Percentiles rank a stretch among this genome's conserved stretches.
Conservation (phyloP, 30 jellyfish, hydroid and myxozoan species). For the Aurelia sp. region DNA sequence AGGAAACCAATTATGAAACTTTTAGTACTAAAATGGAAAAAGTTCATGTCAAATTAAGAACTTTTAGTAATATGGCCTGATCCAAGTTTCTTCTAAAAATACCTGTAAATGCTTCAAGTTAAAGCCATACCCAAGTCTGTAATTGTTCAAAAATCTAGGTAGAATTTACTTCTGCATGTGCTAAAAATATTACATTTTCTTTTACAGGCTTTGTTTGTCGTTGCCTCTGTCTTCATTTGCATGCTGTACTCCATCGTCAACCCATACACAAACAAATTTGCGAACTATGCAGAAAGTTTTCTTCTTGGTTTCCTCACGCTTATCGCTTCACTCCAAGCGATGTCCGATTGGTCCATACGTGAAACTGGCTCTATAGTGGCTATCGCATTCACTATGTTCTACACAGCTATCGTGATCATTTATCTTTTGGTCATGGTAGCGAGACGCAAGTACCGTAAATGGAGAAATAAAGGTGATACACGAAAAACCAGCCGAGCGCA, state of each 20-base stretch:
- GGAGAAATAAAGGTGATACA: neutral
- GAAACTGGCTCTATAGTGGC: constrained; percentile 24
- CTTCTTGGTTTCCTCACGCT: constrained; percentile 46
- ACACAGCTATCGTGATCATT: constrained; percentile 15
- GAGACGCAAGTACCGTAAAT: neutral
- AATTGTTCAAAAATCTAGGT: too few relatives aligned
- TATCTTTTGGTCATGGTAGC: neutral
- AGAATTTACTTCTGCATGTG: too few relatives aligned
- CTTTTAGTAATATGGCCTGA: too few relatives aligned
- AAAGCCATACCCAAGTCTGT: too few relatives aligned
- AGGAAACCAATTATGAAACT: too few relatives aligned
- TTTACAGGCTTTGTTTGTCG: constrained; percentile 22
- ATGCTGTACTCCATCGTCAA: constrained; percentile 17
- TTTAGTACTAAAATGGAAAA: too few relatives aligned
- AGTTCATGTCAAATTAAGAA: too few relatives aligned
- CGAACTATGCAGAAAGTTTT: constrained; percentile 55
- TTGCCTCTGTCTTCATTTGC: constrained; percentile 30
- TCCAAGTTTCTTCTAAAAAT: too few relatives aligned
- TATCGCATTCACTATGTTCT: constrained; percentile 22
- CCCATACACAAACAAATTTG: constrained; percentile 48
- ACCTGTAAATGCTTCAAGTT: too few relatives aligned
- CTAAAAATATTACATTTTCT: too few relatives aligned
- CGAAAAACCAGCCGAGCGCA: neutral
- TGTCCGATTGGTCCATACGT: constrained; percentile 1
- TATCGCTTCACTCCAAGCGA: constrained; percentile 49